phyloP scores from a whole-genome alignment of 2,888 invertebrate species.

The Drosophila paramelanica region DNA sequence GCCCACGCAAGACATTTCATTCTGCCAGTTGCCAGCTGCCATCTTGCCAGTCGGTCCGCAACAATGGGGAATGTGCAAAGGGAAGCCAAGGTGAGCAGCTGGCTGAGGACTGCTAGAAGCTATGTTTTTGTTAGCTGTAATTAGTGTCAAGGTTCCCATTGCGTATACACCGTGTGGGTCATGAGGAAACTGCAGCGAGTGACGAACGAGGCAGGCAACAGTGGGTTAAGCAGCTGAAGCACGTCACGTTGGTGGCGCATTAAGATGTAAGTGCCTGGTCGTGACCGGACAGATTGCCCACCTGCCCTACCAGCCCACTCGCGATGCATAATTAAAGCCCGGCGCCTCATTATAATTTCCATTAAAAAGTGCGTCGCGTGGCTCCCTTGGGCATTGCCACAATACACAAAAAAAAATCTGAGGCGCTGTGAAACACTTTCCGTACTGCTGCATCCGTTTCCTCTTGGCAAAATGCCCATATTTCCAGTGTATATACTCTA shows the following conservation, averaged over 20 bases:
- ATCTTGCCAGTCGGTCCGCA: background rate
- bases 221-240: conserved; percentile 45
- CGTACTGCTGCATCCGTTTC: conserved; percentile 8
- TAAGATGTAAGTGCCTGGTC: conserved; percentile 69
- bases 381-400: conserved; percentile 17
- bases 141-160: conserved; percentile 74
- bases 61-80: conserved; percentile 33
- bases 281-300: conserved; percentile 36
- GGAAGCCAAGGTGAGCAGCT: conserved; percentile 26
- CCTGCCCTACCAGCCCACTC: conserved; percentile 17
- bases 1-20: conserved; percentile 19
- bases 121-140: conserved; percentile 52
- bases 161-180: conserved; percentile 50
- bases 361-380: conserved; percentile 65
- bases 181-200: conserved; percentile 4
- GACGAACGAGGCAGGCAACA: conserved; percentile 10
- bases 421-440: conserved; percentile 17
- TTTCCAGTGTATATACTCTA: no score
- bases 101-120: conserved; percentile 26
- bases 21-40: conserved; percentile 2
- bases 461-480: conserved; percentile 19
- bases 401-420: conserved; percentile 20
- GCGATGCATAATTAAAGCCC: conserved; percentile 75
- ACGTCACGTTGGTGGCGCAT: conserved; percentile 69
- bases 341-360: conserved; percentile 77